Evolutionary conservation across 2,797 vertebrate species (phyloP), one percentile per base, ranked within the genome.

Genomic region (Erpetoichthys calabaricus): DNA sequence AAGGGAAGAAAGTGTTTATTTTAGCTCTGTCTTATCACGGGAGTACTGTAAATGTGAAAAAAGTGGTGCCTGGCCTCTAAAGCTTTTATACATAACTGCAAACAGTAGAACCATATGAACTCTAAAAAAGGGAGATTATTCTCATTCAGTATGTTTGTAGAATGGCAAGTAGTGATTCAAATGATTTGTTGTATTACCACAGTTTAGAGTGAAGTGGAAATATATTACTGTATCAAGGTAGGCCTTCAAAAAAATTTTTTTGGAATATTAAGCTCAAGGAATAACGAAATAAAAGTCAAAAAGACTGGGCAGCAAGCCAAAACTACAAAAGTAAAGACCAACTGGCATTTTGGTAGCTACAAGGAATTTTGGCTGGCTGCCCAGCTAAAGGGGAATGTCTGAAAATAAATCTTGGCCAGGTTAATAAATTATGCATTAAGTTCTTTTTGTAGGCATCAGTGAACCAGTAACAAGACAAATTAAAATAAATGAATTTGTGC

Each of bases 401-500:
- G 44, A 67, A 61, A 66, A 53, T 61, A 55, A 57, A 56, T 58
- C 58, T 57, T 68, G 58, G 53, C 68, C 55, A 60, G 62, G 54
- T 61, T 60, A 53, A 67, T 70, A 47, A 59, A 71, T 71, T 69
- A 71, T 70, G 65, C 57, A 76, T 64, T 51, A 42, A 10, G 45
- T 59, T 61, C 63, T 67, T 64, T 66, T 76, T 64, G 68, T 66
- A 57, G 61, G 61, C 59, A 65, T 69, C 47, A 64, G 66, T 47
- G 56, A 72, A 61, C 66, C 57, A 68, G 60, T 61, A 67, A 68
- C 56, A 45, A 70, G 70, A 61, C 64, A 67, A 67, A 75, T 77
- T 66, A 62, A 70, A 75, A 69, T 68, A 71, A 76, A 75, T 66
- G 10, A 68, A 61, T 51, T 49, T 49, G 47, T 49, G 7, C n/a